phyloP scores from a whole-genome alignment of 2,888 invertebrate species.

The Pyrgus malvae region DNA sequence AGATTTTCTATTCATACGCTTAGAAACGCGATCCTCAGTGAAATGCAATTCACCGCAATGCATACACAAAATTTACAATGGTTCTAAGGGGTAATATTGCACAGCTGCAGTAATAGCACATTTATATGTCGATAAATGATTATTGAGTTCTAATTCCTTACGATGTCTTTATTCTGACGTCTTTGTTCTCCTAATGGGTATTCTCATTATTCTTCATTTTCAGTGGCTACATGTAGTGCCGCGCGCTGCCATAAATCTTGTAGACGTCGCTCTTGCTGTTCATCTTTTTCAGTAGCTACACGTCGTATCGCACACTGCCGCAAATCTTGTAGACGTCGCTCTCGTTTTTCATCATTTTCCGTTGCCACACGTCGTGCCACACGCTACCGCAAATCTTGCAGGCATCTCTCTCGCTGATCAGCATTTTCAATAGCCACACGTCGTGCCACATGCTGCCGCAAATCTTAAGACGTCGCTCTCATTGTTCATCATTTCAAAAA shows the following conservation, averaged over 20 bases:
- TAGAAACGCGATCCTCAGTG: constrained; percentile 30
- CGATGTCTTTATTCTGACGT: constrained; percentile 27
- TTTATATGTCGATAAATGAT: constrained; percentile 30
- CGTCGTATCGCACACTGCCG: too few relatives aligned
- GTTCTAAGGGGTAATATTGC: constrained; percentile 29
- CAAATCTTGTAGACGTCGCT: constrained; percentile 17
- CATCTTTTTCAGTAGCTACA: constrained; percentile 13
- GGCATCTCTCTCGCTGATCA: too few relatives aligned
- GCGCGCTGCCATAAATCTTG: constrained; percentile 17
- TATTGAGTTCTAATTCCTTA: constrained; percentile 28
- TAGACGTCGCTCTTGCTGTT: constrained; percentile 18
- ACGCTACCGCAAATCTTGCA: too few relatives aligned
- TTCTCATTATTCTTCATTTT: constrained; percentile 17
- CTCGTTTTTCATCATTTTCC: constrained; percentile 11
- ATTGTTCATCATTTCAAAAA: too few relatives aligned
- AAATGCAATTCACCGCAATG: constrained; percentile 32
- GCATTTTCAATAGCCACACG: too few relatives aligned
- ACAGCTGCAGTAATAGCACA: constrained; percentile 32
- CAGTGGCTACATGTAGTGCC: constrained; percentile 10
- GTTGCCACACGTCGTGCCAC: too few relatives aligned
- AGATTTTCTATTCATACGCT: constrained; percentile 30
- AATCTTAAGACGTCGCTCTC: too few relatives aligned
- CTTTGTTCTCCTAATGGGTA: constrained; percentile 16
- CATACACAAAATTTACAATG: constrained; percentile 30
- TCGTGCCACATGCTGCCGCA: too few relatives aligned